Conservation (phyloP, 2,113 vertebrate species). For the Percopsis transmontana region DNA sequence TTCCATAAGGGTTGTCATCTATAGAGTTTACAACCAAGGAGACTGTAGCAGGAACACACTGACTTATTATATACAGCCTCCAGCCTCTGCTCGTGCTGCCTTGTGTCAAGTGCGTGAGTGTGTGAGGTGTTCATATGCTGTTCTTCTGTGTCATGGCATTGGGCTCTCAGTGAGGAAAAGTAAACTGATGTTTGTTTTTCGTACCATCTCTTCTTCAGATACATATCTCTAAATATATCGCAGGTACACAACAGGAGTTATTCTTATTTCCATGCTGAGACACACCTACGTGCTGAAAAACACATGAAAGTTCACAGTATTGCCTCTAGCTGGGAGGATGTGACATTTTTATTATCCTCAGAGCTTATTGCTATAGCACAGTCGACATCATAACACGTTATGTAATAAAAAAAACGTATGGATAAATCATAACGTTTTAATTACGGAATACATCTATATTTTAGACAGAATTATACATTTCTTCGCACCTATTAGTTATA, state of each 20-base stretch:
- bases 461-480: too few species aligned
- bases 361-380: background rate
- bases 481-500: too few species aligned
- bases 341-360: background rate
- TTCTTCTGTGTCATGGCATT: background rate
- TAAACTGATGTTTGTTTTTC: background rate
- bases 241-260: conserved; percentile 3
- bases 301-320: background rate
- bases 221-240: conserved; percentile 24
- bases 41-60: conserved; percentile 10
- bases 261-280: background rate
- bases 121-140: background rate
- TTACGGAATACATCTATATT: too few species aligned
- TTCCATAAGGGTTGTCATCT: conserved; percentile 30
- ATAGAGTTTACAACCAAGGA: conserved; percentile 10
- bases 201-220: conserved; percentile 10
- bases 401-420: too few species aligned
- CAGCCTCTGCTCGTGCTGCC: conserved; percentile 1
- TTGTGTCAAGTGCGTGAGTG: too few species aligned
- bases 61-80: conserved; percentile 2
- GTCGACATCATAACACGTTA: too few species aligned
- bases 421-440: too few species aligned
- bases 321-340: background rate
- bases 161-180: background rate
- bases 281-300: background rate